Evolutionary conservation across 1,140 invertebrate genomes (phyloP).

Genomic region (Tetramorium parvispinum): DNA sequence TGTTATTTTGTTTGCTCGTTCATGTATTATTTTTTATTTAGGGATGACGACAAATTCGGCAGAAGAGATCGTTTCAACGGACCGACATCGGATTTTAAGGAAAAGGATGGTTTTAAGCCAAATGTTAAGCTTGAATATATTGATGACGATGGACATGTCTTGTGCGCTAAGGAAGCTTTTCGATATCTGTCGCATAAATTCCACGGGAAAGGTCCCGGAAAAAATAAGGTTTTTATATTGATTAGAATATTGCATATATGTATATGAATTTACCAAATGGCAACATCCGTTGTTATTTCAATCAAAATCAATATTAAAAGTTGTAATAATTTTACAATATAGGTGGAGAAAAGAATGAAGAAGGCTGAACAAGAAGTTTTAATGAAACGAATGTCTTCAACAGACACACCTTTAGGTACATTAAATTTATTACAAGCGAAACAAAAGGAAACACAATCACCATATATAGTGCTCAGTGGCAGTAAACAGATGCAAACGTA

Average conservation of each 20-base stretch:
- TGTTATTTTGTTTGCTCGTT: conserved; percentile 13
- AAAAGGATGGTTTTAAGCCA: conserved; percentile 97
- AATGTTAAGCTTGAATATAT: conserved; percentile 99
- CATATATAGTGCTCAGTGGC: conserved; percentile 97
- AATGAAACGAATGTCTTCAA: conserved; percentile 99
- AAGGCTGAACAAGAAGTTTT: conserved; percentile 97
- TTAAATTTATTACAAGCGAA: conserved; percentile 97
- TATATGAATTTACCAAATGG: neutral
- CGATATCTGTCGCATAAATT: conserved; percentile 98
- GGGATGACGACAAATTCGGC: conserved; percentile 94
- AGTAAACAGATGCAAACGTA: conserved; percentile 89
- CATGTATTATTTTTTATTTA: conserved; percentile 79
- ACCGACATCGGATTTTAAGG: conserved; percentile 96
- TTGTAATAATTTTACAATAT: conserved; percentile 3
- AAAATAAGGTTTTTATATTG: conserved; percentile 92
- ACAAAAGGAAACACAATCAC: conserved; percentile 97
- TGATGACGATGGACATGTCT: conserved; percentile 96
- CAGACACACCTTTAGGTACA: conserved; percentile 98
- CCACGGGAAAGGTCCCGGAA: conserved; percentile 99
- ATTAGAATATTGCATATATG: neutral
- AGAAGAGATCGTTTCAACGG: conserved; percentile 93
- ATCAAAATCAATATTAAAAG: neutral
- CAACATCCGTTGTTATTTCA: neutral
- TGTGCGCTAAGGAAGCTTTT: conserved; percentile 99
- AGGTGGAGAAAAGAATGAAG: conserved; percentile 97